Evolutionary conservation across 2,888 invertebrate genomes (phyloP), one percentile per base, ranked within the genome.

Genomic region (Cheilosia soror): DNA sequence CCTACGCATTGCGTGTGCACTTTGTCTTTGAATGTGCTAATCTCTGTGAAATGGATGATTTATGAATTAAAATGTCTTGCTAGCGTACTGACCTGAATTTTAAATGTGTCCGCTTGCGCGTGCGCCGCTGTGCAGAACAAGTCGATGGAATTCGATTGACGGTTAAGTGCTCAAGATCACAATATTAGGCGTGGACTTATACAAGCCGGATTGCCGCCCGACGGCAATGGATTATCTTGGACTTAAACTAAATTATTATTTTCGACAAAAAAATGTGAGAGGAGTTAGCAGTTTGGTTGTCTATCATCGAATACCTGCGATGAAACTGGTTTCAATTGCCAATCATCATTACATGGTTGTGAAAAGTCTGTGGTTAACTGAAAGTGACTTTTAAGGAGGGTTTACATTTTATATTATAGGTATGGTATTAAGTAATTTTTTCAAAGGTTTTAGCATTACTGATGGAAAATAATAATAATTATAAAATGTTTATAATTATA

Each of bases 11-110:
- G 37, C 49, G 53, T 62, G 27, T 25, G 55, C 20, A 11, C 40
- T 53, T 33, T 25, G 49, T 31, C 6, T 9, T 60, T n/a, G 5
- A 69, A 53, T 42, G 11, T 29, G 44, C 37, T 55, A 71, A 63
- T 58, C 63, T 33, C 15, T 42, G 11, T 15, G 33, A 13, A 11
- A 51, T 20, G 27, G 13, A 72, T 66, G 42, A 71, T 79, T 79
- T 79, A 79, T 78, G 58, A 77, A 69, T 69, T 5, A 25, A 62
- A 63, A 49, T 55, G 55, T 63, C 29, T 31, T 29, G 1, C 69
- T 40, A 4, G 49, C n/a, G 27, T 9, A 49, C 11, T 65, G 58
- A 79, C 72, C 72, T 79, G 79, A 60, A 79, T 79, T 60, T 44
- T 37, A 60, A 72, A 15, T 13, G 6, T 49, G 11, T 51, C 25